phyloP scores from a whole-genome alignment of 2,113 vertebrate species.

The Neoarius graeffei region DNA sequence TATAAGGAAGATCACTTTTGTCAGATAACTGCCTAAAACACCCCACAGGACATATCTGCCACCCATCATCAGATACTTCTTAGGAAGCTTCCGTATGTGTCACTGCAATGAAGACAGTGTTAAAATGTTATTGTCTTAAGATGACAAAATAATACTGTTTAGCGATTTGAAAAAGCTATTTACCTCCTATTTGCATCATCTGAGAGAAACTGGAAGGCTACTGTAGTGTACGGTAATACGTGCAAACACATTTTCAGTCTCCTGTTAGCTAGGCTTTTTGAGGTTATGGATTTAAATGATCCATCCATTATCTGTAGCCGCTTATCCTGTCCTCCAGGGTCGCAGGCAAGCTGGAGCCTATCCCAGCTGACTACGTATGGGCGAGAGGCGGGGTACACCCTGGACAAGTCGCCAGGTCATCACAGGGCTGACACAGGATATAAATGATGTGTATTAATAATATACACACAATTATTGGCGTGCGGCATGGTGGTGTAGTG shows the following conservation, averaged over 20 bases:
- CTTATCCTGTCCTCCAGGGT: too few species aligned
- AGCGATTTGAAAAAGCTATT: neutral
- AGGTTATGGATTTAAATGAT: neutral
- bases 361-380: too few species aligned
- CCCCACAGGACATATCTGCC: neutral
- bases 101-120: neutral
- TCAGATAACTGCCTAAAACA: neutral
- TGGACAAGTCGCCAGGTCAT: too few species aligned
- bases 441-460: too few species aligned
- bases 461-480: too few species aligned
- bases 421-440: too few species aligned
- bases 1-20: neutral
- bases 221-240: neutral
- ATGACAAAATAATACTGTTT: slow-evolving; percentile 12
- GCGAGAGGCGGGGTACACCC: too few species aligned
- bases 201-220: neutral
- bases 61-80: neutral
- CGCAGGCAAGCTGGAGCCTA: too few species aligned
- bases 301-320: too few species aligned
- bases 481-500: too few species aligned
- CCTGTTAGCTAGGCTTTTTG: neutral
- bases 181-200: slow-evolving; percentile 3
- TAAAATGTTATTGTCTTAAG: slow-evolving; percentile 2
- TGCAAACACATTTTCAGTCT: neutral
- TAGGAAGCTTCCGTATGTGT: neutral